Percentiles rank a stretch among this genome's conserved stretches.
Conservation (phyloP, 2,797 vertebrate species). For the Euthynnus affinis region DNA sequence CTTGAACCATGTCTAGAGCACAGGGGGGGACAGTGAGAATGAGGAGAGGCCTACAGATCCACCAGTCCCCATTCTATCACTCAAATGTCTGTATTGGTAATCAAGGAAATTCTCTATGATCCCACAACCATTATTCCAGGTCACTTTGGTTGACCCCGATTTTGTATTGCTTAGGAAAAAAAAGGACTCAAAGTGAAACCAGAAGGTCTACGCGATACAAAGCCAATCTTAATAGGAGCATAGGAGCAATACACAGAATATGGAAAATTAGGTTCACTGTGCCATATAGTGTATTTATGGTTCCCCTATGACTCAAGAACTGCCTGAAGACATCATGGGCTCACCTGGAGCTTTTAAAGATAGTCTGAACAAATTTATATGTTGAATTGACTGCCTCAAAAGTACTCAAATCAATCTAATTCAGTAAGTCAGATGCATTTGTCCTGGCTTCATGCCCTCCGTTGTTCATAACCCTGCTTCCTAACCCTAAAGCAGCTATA, state of each 20-base stretch:
- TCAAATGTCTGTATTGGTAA: constrained; percentile 70
- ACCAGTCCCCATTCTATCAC: constrained; percentile 60
- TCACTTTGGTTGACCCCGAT: constrained; percentile 65
- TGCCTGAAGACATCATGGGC: constrained; percentile 56
- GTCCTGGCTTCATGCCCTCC: constrained; percentile 38
- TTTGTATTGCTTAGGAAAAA: constrained; percentile 51
- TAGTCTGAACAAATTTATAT: constrained; percentile 43
- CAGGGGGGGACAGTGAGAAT: constrained; percentile 20
- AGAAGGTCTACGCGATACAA: constrained; percentile 63
- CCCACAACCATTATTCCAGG: constrained; percentile 66
- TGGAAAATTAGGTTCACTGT: constrained; percentile 69
- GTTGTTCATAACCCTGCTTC: constrained; percentile 41
- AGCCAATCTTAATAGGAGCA: constrained; percentile 68
- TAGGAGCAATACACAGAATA: constrained; percentile 57
- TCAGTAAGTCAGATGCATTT: constrained; percentile 44
- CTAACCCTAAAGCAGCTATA: constrained; percentile 43
- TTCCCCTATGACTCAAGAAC: constrained; percentile 50
- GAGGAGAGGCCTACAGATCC: constrained; percentile 40
- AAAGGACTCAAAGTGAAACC: constrained; percentile 71
- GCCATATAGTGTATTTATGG: constrained; percentile 69
- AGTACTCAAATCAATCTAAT: constrained; percentile 43
- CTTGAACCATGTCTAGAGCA: constrained; percentile 23
- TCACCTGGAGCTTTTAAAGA: constrained; percentile 66
- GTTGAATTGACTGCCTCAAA: constrained; percentile 37
- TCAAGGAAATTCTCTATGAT: constrained; percentile 66